Base-by-base conservation (phyloP, 1,140 invertebrate species). In the Anagrus nilaparvatae region DNA sequence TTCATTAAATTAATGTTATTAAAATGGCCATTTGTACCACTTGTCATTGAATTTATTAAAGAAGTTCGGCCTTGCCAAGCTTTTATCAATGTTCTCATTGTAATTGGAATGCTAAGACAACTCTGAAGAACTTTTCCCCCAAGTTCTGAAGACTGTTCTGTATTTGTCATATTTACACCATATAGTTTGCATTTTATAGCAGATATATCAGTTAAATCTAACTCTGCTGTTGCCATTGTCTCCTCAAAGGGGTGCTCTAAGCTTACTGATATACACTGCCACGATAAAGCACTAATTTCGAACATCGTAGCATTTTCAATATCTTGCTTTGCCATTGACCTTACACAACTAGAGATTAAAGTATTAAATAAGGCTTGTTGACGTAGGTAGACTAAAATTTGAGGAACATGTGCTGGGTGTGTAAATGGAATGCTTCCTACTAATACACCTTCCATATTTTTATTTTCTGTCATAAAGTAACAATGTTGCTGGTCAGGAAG, bases 361-460 rank as follows among this genome's bases (percentile, higher is more conserved):
- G 84, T 79, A 65, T 95, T 97, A 61, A 96, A 96, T 1, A 94
- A 70, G 4, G 88, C 81, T 67, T 97, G 92, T 56, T 94, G 88
- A 13, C 93, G 70, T 3, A 97, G 72, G 47, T 78, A 78, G 18
- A 79, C 76, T 7, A 97, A 73, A 43, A 97, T 86, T 52, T 82
- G 78, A 12, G 90, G 81, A n/a, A 97, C 88, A 58, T 94, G 87
- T 6, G 83, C 82, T 3, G 92, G 92, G 70, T 96, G 91, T 3
- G 87, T 92, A 60, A 96, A 96, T 0, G 90, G 87, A 44, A 97
- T 82, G 39, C 78, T 82, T 14, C 75, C 74, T 13, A 96, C 79
- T 51, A 91, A 60, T 21, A 87, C 79, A 3, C 87, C 91, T 34
- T 84, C 77, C 63, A 95, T 73, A 10, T 75, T 77, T 48, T 77